Evolutionary conservation across 2,888 invertebrate genomes (phyloP), one percentile per base, ranked within the genome.

Genomic region (Protodeltote pygarga): DNA sequence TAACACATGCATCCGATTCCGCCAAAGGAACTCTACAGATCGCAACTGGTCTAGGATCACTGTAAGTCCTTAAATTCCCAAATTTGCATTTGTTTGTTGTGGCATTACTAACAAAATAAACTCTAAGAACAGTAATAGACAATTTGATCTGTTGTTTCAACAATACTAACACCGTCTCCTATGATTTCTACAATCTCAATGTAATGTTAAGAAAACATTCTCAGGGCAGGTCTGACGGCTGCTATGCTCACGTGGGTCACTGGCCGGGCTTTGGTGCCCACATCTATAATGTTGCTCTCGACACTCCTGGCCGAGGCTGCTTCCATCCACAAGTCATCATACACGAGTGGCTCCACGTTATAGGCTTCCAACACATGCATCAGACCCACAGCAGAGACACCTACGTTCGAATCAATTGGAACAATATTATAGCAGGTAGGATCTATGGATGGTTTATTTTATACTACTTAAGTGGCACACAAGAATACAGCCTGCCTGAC

Each of bases 361-460:
- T 83, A 17, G 84, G 83, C 17, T 83, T 83, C 72, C 62, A 72
- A 42, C 84, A 84, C 64, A 84, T 84, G 84, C 83, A 84, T 57
- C 78, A 79, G 37, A 79, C 82, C 0, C 27, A 81, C 62, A 60
- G 77, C 54, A 66, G 84, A 5, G 65, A 84, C 37, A 33, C 69
- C 21, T 83, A 93, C 72, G 94, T 97, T 1, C 92, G 91, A 48
- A 95, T 96, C 52, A 84, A 93, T 59, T 94, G 94, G 93, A 93
- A 94, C 17, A 96, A 96, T 71, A 94, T 95, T 15, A 68, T 85
- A 46, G 71, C 79, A 40, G 93, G 94, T n/a, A n/a, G n/a, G n/a
- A n/a, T n/a, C n/a, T n/a, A n/a, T n/a, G n/a, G n/a, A n/a, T n/a
- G n/a, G n/a, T n/a, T n/a, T n/a, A n/a, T n/a, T n/a, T n/a, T n/a